phyloP scores from a whole-genome alignment of 2,797 vertebrate species.

The Xiphophorus birchmanni region DNA sequence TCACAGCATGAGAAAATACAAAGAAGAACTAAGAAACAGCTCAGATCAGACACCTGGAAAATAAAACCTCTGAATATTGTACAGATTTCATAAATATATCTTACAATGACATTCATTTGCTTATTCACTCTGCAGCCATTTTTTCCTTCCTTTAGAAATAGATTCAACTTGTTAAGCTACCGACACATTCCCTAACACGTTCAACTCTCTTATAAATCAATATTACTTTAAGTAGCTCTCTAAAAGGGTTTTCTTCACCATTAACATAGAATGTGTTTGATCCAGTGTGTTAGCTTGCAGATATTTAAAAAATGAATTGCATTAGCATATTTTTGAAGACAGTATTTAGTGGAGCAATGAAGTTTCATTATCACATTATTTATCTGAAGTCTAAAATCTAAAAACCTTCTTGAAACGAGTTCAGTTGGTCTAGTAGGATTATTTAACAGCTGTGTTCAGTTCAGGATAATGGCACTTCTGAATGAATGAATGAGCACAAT shows the following conservation, averaged over 20 bases:
- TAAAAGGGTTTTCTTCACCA: neutral
- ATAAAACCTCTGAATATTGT: neutral
- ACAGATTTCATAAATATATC: neutral
- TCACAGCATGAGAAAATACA: constrained; percentile 1
- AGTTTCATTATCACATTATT: neutral
- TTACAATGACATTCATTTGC: constrained; percentile 12
- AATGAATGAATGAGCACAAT: neutral
- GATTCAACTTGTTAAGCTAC: neutral
- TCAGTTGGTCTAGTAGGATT: neutral
- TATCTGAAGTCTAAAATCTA: neutral
- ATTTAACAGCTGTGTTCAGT: neutral
- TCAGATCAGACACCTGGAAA: constrained; percentile 5
- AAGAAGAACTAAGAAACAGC: neutral
- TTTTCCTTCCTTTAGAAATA: neutral
- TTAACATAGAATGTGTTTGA: neutral
- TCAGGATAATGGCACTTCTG: neutral
- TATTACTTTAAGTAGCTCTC: neutral
- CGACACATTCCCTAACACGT: neutral
- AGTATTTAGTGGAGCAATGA: neutral
- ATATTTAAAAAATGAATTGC: neutral
- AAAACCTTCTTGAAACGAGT: neutral
- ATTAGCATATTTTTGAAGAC: neutral
- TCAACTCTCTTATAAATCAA: neutral
- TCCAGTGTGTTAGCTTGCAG: neutral
- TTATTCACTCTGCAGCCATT: neutral